Base-by-base conservation (phyloP, 92 coral and sea anemone genomes). In the Phenganax stokvisi region DNA sequence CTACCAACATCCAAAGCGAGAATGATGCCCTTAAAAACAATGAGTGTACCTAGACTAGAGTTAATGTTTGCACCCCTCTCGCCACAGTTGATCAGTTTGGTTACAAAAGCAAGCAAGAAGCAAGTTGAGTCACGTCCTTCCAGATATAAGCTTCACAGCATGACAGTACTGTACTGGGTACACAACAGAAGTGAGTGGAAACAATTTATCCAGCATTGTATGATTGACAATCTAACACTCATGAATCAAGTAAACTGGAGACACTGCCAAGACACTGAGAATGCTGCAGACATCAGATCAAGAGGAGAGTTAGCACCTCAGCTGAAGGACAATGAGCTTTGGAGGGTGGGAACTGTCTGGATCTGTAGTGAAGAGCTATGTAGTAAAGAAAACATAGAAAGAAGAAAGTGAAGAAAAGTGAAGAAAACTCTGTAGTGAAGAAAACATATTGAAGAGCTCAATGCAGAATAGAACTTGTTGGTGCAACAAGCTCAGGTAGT, bases 51-150 rank as follows among this genome's bases (percentile, higher is more conserved):
- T 11, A 68, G 74, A 28, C 29, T 68, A 68, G 74, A 68, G 54
- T 68, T 68, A 68, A 68, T 68, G 74, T 68, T 47, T 6, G 74
- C 74, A 28, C n/a, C 31, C 31, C 74, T 68, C 54, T 44, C 29
- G 12, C 13, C 74, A 13, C 74, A 68, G 74, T 5, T 68, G 3
- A 17, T 68, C 8, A 28, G 29, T 30, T 68, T 47, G 29, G 74
- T 68, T 4, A 68, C n/a, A 44, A 47, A 12, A 7, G 12, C 74
- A 68, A 7, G n/a, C 7, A 27, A 59, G 17, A 59, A 59, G 30
- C 69, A 62, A 15, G 69, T 62, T 62, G 28, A 15, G 29, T 17
- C 16, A 62, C 9, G 28, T 62, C 6, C 1, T 17, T 20, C 87
- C 83, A 15, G 15, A 9, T 62, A n/a, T 4, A n/a, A 37, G 69